Evolutionary conservation across 2,113 vertebrate genomes (phyloP).

Genomic region (Heptranchias perlo): DNA sequence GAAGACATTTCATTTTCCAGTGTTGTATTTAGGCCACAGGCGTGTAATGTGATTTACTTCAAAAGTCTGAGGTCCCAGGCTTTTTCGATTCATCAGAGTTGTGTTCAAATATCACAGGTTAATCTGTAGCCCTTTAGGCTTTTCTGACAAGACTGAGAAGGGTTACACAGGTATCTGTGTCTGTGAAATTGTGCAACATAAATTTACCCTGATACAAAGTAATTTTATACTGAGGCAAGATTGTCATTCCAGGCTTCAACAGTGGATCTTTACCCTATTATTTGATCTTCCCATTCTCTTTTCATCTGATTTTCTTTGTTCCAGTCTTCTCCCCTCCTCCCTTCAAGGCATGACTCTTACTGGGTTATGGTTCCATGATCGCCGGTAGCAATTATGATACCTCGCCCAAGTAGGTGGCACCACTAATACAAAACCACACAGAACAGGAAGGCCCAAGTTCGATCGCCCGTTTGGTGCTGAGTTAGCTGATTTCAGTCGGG

Average conservation of each 20-base stretch:
- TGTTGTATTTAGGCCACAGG: neutral
- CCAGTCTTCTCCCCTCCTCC: neutral
- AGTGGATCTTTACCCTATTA: neutral
- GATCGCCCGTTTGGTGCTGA: neutral
- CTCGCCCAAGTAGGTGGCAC: neutral
- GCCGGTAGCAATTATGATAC: neutral
- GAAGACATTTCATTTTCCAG: neutral
- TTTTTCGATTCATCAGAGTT: neutral
- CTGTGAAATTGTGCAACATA: neutral
- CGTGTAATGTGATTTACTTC: neutral
- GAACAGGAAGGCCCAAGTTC: neutral
- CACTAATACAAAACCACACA: neutral
- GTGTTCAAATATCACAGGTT: neutral
- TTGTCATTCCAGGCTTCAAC: neutral
- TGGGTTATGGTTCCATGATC: neutral
- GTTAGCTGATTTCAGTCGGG: neutral
- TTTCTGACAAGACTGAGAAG: neutral
- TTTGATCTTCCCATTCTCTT: constrained; percentile 4
- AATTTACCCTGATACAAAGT: neutral
- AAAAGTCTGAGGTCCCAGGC: neutral
- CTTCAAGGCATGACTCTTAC: neutral
- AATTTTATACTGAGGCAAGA: neutral
- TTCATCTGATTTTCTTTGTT: neutral
- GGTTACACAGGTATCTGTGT: neutral
- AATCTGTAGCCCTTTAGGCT: neutral